Evolutionary conservation across 2,888 invertebrate species (phyloP), one percentile per base, ranked within the genome.

Genomic region (Apeira syringaria): DNA sequence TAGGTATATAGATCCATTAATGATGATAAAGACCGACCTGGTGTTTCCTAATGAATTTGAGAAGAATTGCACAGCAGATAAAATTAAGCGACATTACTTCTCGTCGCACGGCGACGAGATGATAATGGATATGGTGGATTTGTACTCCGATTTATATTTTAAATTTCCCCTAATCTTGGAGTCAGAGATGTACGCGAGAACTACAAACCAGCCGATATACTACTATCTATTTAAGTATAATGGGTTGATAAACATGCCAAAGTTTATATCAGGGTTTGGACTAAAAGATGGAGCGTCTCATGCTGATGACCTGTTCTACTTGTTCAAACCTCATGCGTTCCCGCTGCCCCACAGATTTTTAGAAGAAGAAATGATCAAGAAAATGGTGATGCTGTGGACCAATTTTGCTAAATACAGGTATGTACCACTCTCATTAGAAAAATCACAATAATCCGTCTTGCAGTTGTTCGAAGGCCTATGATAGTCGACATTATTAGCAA

Each of bases 321-420:
- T 89, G 55, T 85, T 89, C 70, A 82, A 79, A 53, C 83, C 88
- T 0, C 76, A 77, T 29, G 66, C 73, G 1, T 72, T 88, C 30
- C 87, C 86, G 0, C 42, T 85, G 26, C 81, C 85, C 0, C 71
- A 75, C n/a, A 64, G 74, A 9, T 66, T 64, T 25, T 51, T 81
- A 8, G 89, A 89, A 53, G 61, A 53, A 6, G 48, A 52, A 1
- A 86, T 86, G 83, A 74, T 81, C 29, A 61, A 64, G 25, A 63
- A 77, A 1, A 84, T 89, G 83, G 74, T 86, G 13, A 80, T 76
- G 3, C 56, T 89, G 53, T 89, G 88, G 88, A 88, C 88, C 0
- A 89, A 89, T 59, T 89, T 89, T 40, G 89, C 89, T 1, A 89
- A 89, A 53, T 83, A 77, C 54, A 68, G 78, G 89, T 89, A 59